Base-by-base conservation (phyloP, 2,888 invertebrate species). In the Timema cristinae region DNA sequence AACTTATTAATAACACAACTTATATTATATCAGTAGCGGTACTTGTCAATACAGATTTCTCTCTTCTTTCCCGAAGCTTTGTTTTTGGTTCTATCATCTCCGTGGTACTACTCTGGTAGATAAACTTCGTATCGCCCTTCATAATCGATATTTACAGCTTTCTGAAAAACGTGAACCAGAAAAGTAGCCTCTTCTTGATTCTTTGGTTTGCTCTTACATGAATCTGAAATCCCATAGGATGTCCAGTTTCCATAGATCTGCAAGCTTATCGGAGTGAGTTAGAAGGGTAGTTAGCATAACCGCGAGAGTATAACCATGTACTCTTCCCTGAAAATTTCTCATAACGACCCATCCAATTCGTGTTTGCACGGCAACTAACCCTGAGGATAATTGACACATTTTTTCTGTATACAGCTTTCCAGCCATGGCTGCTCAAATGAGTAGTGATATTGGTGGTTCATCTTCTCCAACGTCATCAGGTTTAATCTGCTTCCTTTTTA, bases 61-160 rank as follows among this genome's bases (percentile, higher is more conserved):
- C 56, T 56, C 16, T 56, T 56, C 56, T 56, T 16, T 6, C 15
- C 56, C 32, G 32, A 56, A 56, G 7, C 5, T 56, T 16, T 15
- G n/a, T 7, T 15, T 56, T 16, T 16, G 7, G n/a, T 8, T 56
- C 32, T 32, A 32, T 32, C 32, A 1, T 32, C 32, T 32, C 32
- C 32, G 32, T 32, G n/a, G n/a, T 56, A n/a, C 56, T 56, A 15
- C 56, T 7, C 4, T 13, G 16, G n/a, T n/a, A 10, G 56, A 11
- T 56, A 15, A n/a, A 56, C 56, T 56, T 56, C 56, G n/a, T 56
- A 56, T 16, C 56, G n/a, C n/a, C 56, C 6, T 16, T 56, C 56
- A 16, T n/a, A 56, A 11, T 4, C 16, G n/a, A 56, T 16, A 8
- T 56, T 56, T 1, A 10, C 15, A 11, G n/a, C 6, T 56, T 11